A percentile compares a stretch with the other conserved stretches of the same genome.
Conservation (phyloP, 1,140 invertebrate species). For the Euglossa dilemma region DNA sequence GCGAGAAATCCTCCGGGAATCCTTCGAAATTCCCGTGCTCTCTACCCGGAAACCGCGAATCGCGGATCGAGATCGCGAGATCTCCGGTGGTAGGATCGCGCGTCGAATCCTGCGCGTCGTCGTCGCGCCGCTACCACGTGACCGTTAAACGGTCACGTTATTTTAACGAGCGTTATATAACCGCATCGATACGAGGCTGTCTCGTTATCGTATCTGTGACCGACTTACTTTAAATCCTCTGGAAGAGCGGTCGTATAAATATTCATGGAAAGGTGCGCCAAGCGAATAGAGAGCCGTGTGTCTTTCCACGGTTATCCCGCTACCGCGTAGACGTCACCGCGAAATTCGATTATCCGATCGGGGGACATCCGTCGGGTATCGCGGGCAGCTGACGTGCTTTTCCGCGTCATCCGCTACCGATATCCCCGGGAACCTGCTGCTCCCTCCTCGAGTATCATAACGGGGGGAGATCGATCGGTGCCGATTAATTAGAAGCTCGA, state of each 20-base stretch:
- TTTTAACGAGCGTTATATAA: constrained; percentile 23
- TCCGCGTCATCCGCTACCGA: constrained; percentile 39
- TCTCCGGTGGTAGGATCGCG: not conserved
- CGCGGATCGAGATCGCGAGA: too few species aligned
- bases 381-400: constrained; percentile 23
- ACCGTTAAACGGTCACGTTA: constrained; percentile 29
- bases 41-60: too few species aligned
- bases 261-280: constrained; percentile 10
- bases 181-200: not conserved
- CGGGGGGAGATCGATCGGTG: not conserved
- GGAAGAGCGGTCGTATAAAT: constrained; percentile 26
- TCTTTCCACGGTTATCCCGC: constrained; percentile 40
- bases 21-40: too few species aligned
- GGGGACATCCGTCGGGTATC: constrained; percentile 42
- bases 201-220: not conserved
- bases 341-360: constrained; percentile 58
- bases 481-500: not conserved
- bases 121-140: not conserved
- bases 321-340: constrained; percentile 43
- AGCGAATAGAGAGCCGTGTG: constrained; percentile 13
- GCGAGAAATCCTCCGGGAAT: too few species aligned
- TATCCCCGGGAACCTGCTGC: not conserved
- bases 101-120: not conserved
- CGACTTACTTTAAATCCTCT: not conserved
- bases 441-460: not conserved